Evolutionary conservation across 2,113 vertebrate genomes (phyloP), one percentile per base, ranked within the genome.

Genomic region (Xiphophorus couchianus): DNA sequence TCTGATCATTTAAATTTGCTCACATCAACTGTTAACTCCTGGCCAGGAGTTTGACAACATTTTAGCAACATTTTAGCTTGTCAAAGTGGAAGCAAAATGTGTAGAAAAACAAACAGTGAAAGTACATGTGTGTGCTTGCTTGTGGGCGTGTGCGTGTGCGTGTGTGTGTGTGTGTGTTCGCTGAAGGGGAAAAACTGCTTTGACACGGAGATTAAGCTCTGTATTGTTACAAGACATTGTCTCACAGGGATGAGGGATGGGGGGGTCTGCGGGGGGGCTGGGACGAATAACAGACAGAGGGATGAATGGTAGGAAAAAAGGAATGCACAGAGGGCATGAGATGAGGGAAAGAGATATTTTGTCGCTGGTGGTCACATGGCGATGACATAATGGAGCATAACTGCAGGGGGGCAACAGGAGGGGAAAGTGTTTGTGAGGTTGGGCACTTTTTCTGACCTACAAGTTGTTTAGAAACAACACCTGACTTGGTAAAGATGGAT

Each of bases 151-250:
- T 6, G 62, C 25, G 17, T 51, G 51, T 58, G 51, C 11, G 51
- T 10, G 8, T 82, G 62, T 85, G 19, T 89, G 85, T 90, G 81
- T 86, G 78, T 78, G 78, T 96, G 96, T 95, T 96, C 95, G 92
- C 94, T 94, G 95, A 95, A 96, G 97, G 94, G 96, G 97, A 96
- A 97, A 98, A 98, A 97, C 96, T 94, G 96, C 97, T 98, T 98
- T 98, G 97, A 98, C 96, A 97, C 96, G 94, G 97, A 98, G 97
- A 98, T 98, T 98, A 98, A 96, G 94, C 96, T 94, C 90, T 90
- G 96, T 93, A 97, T 97, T 98, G 96, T 98, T 96, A 96, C 95
- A 96, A 97, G 96, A 97, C 96, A 97, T 97, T 97, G 96, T 99
- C 97, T 97, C 96, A 95, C 95, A 95, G 95, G 96, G 96, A 95